Evolutionary conservation across 2,113 vertebrate species (phyloP).

Genomic region (Aspidoscelis tigris): DNA sequence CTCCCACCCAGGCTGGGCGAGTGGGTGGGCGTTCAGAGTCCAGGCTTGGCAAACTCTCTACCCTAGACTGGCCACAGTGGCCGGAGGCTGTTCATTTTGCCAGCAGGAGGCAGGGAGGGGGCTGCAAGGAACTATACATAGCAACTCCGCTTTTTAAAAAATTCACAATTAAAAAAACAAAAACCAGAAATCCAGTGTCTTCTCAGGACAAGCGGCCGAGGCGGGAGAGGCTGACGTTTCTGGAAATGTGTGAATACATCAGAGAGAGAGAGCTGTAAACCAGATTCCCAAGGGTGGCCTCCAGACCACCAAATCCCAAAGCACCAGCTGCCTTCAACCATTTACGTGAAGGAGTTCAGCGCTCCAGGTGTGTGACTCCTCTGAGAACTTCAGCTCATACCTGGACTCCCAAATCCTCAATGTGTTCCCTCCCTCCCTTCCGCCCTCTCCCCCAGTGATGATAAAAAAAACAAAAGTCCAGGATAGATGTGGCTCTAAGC

Average conservation of each 20-base stretch:
- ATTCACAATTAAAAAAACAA: neutral
- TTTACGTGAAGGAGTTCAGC: neutral
- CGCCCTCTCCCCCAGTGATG: neutral
- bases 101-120: neutral
- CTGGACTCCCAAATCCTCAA: neutral
- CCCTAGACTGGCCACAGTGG: neutral
- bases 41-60: neutral
- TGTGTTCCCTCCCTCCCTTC: neutral
- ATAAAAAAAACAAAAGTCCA: slow-evolving; percentile 58
- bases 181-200: slow-evolving; percentile 38
- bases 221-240: neutral
- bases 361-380: neutral
- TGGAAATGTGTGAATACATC: neutral
- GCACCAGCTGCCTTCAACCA: neutral
- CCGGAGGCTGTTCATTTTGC: slow-evolving; percentile 17
- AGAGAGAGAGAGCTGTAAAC: neutral
- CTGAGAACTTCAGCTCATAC: neutral
- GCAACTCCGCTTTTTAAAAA: neutral
- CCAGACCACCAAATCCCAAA: neutral
- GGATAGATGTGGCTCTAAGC: slow-evolving; percentile 48
- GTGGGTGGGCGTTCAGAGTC: neutral
- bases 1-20: no score
- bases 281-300: neutral
- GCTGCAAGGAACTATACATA: neutral
- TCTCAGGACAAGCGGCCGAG: neutral